Evolutionary conservation across 2,113 vertebrate species (phyloP), one percentile per base, ranked within the genome.

Genomic region (Potamarius usumacintae): DNA sequence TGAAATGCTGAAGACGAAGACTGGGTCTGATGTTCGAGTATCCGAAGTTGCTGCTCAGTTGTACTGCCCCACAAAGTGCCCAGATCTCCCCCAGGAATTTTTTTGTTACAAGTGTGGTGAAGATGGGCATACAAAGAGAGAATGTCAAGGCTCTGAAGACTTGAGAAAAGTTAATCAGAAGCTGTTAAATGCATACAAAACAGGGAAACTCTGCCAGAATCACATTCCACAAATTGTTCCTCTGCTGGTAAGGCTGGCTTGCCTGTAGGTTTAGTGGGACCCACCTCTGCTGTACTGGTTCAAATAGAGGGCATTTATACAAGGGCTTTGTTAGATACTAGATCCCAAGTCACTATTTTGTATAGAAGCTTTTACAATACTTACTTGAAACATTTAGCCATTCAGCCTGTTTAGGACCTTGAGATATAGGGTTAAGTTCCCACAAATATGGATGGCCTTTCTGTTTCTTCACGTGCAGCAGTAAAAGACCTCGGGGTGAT

Each of bases 31-130:
- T 7, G 62, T 20, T 50, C 10, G 62, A 50, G 20, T 85, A 8
- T 76, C 76, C 12, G 60, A 62, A 0, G 34, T 63, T 55, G 72
- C 72, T 25, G 50, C 20, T 27, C n/a, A n/a, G n/a, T n/a, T n/a
- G n/a, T n/a, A n/a, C n/a, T n/a, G n/a, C n/a, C n/a, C n/a, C n/a
- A n/a, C n/a, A n/a, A 85, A 50, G 27, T 17, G 9, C 20, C 34
- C 52, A 78, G 27, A 3, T 18, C 58, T 18, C 6, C 17, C 22
- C n/a, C 42, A 10, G n/a, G 62, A 5, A 30, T 34, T 80, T 18
- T 86, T 86, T 15, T 86, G 85, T 9, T 86, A 86, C 60, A 60
- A 63, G 17, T 86, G 83, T 72, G 83, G 58, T 8, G 84, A 82
- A 62, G 79, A 57, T 12, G 52, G n/a, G 1, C 79, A 74, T 48